phyloP scores from a whole-genome alignment of 2,797 vertebrate species.

The Sciaenops ocellatus region DNA sequence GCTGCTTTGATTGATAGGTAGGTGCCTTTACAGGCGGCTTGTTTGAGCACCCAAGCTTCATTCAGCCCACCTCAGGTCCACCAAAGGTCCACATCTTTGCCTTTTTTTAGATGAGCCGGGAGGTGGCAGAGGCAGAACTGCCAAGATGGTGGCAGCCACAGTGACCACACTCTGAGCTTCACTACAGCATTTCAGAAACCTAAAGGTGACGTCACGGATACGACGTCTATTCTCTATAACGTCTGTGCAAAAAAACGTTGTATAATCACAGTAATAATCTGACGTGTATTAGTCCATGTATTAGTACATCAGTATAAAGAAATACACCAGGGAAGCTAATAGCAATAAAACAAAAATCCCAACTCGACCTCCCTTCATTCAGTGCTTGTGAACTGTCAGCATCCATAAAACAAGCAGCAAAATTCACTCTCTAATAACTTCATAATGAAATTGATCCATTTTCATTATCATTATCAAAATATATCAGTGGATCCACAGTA shows the following conservation, averaged over 20 bases:
- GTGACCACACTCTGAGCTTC: too few relatives aligned
- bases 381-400: neutral
- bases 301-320: conserved; percentile 4
- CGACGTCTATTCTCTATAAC: too few relatives aligned
- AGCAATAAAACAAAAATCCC: neutral
- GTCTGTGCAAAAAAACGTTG: neutral
- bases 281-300: neutral
- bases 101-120: too few relatives aligned
- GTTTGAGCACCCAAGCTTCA: too few relatives aligned
- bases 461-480: conserved; percentile 19
- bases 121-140: too few relatives aligned
- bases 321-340: neutral
- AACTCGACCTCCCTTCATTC: neutral
- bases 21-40: too few relatives aligned
- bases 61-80: too few relatives aligned
- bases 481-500: conserved; percentile 1
- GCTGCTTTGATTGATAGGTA: too few relatives aligned
- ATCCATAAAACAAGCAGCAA: neutral
- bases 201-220: too few relatives aligned
- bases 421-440: neutral
- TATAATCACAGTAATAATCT: neutral
- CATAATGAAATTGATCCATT: conserved; percentile 17
- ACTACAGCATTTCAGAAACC: too few relatives aligned
- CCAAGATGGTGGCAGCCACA: too few relatives aligned
- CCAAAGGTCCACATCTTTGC: too few relatives aligned